Evolutionary conservation across 1,140 invertebrate species (phyloP).

Genomic region (Scaptodrosophila lebanonensis): DNA sequence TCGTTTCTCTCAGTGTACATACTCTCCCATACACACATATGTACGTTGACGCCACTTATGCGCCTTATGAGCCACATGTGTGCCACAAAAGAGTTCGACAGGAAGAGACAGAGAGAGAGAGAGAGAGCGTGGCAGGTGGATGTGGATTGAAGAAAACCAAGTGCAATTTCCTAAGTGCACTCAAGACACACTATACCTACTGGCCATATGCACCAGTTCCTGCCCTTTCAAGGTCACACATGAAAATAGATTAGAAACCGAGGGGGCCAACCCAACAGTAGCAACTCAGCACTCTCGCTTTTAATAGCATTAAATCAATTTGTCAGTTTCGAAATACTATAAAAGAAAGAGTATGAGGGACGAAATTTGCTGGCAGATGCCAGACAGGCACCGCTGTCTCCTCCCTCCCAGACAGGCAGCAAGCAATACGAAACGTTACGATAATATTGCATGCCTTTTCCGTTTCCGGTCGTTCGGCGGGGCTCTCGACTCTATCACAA

Average conservation of each 20-base stretch:
- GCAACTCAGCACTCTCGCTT: conserved; percentile 1
- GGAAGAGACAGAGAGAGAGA: neutral
- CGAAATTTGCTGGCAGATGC: too few species aligned
- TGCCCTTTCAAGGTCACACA: neutral
- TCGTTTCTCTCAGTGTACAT: too few species aligned
- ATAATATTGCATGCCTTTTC: conserved; percentile 63
- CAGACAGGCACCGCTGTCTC: too few species aligned
- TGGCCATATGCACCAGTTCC: neutral
- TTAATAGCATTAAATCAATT: conserved; percentile 24
- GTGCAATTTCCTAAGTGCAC: conserved; percentile 13
- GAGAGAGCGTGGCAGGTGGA: neutral
- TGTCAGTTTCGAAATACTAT: neutral
- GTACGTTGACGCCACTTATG: too few species aligned
- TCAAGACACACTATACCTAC: conserved; percentile 7
- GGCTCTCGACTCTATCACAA: too few species aligned
- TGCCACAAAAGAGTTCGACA: conserved; percentile 2
- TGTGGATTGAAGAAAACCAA: conserved; percentile 24
- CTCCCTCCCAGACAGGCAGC: conserved; percentile 24
- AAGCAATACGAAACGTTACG: too few species aligned
- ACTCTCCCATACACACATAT: too few species aligned
- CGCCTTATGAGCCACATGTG: conserved; percentile 59
- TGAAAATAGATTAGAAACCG: too few species aligned
- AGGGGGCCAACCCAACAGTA: too few species aligned
- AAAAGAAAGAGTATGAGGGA: conserved; percentile 28
- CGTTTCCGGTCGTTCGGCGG: conserved; percentile 52